phyloP scores from a whole-genome alignment of 2,113 vertebrate genomes.

The Balaenoptera acutorostrata region DNA sequence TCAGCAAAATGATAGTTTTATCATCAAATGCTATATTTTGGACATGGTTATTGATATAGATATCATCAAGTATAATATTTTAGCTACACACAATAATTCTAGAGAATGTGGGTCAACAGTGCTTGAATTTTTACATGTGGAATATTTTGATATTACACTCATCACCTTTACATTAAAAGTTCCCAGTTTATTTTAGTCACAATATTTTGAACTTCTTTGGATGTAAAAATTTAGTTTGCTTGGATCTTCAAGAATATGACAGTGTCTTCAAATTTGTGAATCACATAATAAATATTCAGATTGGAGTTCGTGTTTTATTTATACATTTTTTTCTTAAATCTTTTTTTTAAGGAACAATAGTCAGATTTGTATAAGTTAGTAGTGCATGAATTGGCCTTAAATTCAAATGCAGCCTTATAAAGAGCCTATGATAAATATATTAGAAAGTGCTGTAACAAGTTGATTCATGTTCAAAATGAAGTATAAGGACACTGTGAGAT shows the following conservation, averaged over 20 bases:
- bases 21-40: background rate
- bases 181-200: background rate
- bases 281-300: background rate
- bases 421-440: slow-evolving; percentile 50
- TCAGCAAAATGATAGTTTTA: background rate
- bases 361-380: slow-evolving; percentile 2
- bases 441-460: slow-evolving; percentile 67
- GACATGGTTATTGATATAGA: background rate
- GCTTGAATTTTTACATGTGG: background rate
- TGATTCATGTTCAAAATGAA: slow-evolving; percentile 76
- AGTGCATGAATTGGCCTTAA: slow-evolving; percentile 23
- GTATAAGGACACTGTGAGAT: slow-evolving; percentile 73
- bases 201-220: background rate
- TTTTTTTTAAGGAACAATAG: background rate
- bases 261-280: background rate
- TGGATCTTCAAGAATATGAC: background rate
- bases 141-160: background rate
- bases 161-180: background rate
- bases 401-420: slow-evolving; percentile 16
- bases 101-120: background rate
- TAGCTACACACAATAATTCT: background rate
- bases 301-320: background rate
- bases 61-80: background rate
- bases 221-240: background rate
- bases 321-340: background rate